phyloP scores from a whole-genome alignment of 1,140 invertebrate species.

The Drosophila rufa region DNA sequence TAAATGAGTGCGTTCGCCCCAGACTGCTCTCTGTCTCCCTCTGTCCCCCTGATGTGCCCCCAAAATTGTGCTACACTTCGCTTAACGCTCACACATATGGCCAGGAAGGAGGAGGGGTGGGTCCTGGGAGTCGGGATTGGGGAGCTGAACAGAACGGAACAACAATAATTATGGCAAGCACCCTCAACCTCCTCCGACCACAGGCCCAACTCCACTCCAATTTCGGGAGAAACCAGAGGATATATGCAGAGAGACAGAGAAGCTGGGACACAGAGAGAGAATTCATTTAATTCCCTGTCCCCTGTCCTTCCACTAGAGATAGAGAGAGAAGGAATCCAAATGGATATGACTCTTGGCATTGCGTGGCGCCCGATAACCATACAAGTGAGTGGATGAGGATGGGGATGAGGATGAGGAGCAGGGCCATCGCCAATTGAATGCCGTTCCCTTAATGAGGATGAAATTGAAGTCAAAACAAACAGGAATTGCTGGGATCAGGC shows the following conservation, averaged over 20 bases:
- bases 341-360: slow-evolving; percentile 60
- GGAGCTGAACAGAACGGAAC: slow-evolving; percentile 27
- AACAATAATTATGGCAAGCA: slow-evolving; percentile 78
- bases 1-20: slow-evolving; percentile 67
- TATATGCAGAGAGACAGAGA: not conserved
- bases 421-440: slow-evolving; percentile 16
- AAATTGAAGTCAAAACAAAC: slow-evolving; percentile 75
- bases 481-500: slow-evolving; percentile 39
- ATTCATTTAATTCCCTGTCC: slow-evolving; percentile 60
- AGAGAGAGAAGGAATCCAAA: slow-evolving; percentile 19
- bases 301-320: slow-evolving; percentile 31
- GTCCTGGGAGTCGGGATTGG: not conserved
- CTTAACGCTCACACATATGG: slow-evolving; percentile 42
- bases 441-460: slow-evolving; percentile 64
- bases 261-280: slow-evolving; percentile 4
- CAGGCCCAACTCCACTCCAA: slow-evolving; percentile 21
- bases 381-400: slow-evolving; percentile 11
- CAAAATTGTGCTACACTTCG: slow-evolving; percentile 38
- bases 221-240: slow-evolving; percentile 23
- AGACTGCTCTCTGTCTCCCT: too few relatives aligned
- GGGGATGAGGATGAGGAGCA: not conserved
- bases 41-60: too few relatives aligned
- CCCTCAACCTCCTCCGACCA: slow-evolving; percentile 27
- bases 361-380: slow-evolving; percentile 29
- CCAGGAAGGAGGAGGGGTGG: not conserved